Conservation (phyloP, 2,113 vertebrate species). For the Coptodon bakossiorum region DNA sequence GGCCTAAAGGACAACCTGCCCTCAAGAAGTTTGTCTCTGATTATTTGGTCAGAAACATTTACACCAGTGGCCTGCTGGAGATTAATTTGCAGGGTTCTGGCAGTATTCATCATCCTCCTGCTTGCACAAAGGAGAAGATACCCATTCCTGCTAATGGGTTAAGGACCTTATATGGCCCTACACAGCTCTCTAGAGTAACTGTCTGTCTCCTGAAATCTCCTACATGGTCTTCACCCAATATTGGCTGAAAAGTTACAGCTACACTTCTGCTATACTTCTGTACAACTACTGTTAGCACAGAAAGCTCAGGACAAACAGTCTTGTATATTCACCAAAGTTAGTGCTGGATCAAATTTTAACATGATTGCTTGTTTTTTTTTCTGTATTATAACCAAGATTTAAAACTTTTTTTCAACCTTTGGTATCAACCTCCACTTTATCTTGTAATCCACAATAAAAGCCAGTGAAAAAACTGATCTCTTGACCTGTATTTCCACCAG, state of each 20-base stretch:
- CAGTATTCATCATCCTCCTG: background rate
- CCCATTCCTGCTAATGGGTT: background rate
- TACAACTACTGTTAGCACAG: accelerated
- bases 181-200: background rate
- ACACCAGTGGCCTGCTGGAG: background rate
- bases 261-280: background rate
- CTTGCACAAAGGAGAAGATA: background rate
- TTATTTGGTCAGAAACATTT: background rate
- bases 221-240: background rate
- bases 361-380: background rate
- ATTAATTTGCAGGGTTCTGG: background rate
- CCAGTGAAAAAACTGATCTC: background rate
- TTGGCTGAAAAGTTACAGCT: background rate
- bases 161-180: background rate
- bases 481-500: background rate
- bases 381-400: background rate
- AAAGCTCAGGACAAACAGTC: background rate
- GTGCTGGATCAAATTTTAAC: background rate
- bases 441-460: background rate
- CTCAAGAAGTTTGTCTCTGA: background rate
- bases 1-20: background rate
- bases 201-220: background rate
- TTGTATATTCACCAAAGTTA: background rate
- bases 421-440: background rate
- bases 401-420: background rate